Conservation (phyloP, 2,797 vertebrate species). For the Xiphophorus birchmanni region DNA sequence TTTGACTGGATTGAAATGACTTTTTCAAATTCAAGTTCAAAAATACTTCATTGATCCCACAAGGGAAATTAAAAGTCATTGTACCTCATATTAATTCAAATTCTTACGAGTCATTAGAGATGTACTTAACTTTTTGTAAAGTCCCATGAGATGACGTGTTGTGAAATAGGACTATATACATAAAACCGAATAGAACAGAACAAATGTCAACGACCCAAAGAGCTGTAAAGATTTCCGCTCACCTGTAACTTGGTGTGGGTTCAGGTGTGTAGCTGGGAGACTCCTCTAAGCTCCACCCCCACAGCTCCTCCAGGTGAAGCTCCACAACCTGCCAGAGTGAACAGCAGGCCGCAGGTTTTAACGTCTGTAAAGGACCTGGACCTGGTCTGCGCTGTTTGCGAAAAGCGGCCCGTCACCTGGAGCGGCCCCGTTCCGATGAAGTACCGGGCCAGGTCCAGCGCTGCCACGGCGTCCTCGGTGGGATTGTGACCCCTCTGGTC, state of each 20-base stretch:
- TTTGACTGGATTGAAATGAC: not conserved
- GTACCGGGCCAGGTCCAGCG: constrained; percentile 88
- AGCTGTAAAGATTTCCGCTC: not conserved
- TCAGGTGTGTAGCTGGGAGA: constrained; percentile 4
- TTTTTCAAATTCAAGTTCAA: no score
- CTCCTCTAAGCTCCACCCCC: constrained; percentile 52
- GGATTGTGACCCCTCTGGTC: constrained; percentile 84
- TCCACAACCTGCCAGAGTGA: constrained; percentile 71
- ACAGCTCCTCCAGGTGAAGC: constrained; percentile 70
- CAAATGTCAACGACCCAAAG: not conserved
- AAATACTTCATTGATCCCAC: no score
- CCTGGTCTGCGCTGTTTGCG: not conserved
- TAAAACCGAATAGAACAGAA: not conserved
- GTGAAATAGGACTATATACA: not conserved
- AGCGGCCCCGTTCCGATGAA: constrained; percentile 87
- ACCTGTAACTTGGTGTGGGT: constrained; percentile 52
- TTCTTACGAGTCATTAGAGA: no score
- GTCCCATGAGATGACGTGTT: not conserved
- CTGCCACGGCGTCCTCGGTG: constrained; percentile 86
- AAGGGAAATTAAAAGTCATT: no score
- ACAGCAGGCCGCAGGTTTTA: not conserved
- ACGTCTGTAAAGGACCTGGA: not conserved
- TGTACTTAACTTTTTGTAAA: not conserved
- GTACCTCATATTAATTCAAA: no score
- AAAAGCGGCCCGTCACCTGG: constrained; percentile 74